Evolutionary conservation across 2,888 invertebrate species (phyloP), one percentile per base, ranked within the genome.

Genomic region (Argyresthia albistria): DNA sequence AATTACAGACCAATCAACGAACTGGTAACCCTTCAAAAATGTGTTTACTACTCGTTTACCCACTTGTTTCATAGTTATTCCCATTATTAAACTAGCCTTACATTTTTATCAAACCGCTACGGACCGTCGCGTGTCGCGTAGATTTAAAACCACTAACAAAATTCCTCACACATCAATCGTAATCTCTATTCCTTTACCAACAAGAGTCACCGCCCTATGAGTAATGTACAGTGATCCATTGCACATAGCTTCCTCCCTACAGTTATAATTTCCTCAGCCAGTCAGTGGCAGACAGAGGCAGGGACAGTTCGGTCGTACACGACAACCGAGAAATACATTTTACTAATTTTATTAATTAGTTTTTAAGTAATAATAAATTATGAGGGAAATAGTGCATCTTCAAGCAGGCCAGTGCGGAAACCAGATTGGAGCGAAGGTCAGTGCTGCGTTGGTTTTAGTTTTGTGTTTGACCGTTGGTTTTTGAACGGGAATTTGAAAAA

Each of bases 341-440:
- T 37, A 12, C 37, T 4, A 12, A 45, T 7, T 12, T 12, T n/a
- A 35, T 12, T 35, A 35, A 11, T 47, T n/a, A 47, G 35, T 37
- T 37, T 48, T 10, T 37, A 36, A 15, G 36, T 48, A 48, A 36
- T 37, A 12, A 47, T 35, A 47, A 11, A 89, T 78, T 62, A 94
- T 95, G 94, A 91, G 94, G 86, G 94, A 95, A 89, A 95, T 95
- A 69, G 93, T 95, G 70, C 94, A 94, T 68, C 89, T 94, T 53
- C 94, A 95, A 76, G 93, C 93, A 59, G 94, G 94, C 66, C 94
- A 95, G 82, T 95, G 94, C 86, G 94, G 94, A 54, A 95, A 95
- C 88, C 94, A 95, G 87, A 94, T 95, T 66, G 94, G 94, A 66
- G 86, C 88, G 46, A 88, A 87, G 77, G 88, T 88, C 59, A 80